These are phyloP conservation scores for Morone saxatilis DNA, from an alignment of 2,113 vertebrate genomes.

Conservation along the genomic window DNA sequence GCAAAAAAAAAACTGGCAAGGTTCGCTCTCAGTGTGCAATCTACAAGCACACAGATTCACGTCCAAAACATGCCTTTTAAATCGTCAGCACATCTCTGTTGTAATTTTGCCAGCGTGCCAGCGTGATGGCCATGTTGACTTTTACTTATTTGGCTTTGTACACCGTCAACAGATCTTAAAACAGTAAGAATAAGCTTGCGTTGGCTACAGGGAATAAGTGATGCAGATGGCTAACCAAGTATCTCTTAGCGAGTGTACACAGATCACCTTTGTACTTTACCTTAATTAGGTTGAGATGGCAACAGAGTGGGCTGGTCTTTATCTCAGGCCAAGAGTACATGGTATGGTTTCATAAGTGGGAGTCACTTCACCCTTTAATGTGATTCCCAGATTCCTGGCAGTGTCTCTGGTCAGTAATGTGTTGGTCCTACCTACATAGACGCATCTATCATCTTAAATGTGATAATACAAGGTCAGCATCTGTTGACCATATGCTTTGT, in stretches of 20 bases:
- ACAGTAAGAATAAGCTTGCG: background rate
- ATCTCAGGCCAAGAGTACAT: constrained; percentile 17
- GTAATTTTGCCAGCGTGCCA: constrained; percentile 23
- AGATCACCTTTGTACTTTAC: constrained; percentile 9
- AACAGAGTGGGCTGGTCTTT: constrained; percentile 21
- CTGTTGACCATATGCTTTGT: constrained; percentile 56
- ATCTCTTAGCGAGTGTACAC: background rate
- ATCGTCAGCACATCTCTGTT: constrained; percentile 26
- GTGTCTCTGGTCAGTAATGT: constrained; percentile 50
- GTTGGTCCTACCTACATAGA: constrained; percentile 49
- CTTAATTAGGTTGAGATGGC: constrained; percentile 7
- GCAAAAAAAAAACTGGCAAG: background rate
- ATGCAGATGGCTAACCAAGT: background rate
- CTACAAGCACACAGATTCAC: background rate
- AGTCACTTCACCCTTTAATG: constrained; percentile 53
- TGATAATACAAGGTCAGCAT: constrained; percentile 61
- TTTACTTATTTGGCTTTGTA: constrained; percentile 28
- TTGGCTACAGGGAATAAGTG: background rate
- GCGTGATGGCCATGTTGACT: constrained; percentile 27
- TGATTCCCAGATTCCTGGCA: constrained; percentile 64
- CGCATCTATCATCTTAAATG: constrained; percentile 64
- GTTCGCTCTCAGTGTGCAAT: background rate
- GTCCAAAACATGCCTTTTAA: constrained; percentile 15
- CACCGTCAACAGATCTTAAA: constrained; percentile 24
- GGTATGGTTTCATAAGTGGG: constrained; percentile 41